Percentiles rank a stretch among this genome's conserved stretches.
Evolutionary conservation across 2,797 vertebrate species (phyloP).

Genomic region (Artibeus lituratus): DNA sequence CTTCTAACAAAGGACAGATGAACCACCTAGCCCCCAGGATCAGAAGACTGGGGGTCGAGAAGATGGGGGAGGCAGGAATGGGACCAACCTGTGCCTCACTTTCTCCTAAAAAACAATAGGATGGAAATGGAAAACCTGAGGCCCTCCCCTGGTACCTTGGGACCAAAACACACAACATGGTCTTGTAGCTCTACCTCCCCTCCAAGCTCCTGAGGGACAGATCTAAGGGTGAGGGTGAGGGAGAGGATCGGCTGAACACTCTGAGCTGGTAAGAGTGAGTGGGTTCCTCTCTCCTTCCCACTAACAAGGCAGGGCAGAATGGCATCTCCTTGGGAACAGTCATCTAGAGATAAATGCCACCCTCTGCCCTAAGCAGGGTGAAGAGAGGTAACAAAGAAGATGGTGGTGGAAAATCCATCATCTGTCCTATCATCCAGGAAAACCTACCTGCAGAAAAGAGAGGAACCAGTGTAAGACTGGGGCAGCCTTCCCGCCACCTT

Average conservation of each 20-base stretch:
- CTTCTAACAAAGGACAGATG: constrained; percentile 14
- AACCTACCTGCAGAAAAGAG: neutral
- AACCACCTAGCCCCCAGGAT: neutral
- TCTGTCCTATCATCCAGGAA: constrained; percentile 36
- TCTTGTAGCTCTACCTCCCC: neutral
- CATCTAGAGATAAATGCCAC: constrained; percentile 50
- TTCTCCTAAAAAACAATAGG: constrained; percentile 25
- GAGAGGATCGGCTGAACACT: constrained; percentile 19
- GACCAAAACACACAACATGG: neutral
- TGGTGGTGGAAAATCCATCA: neutral
- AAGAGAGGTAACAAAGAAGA: constrained; percentile 8
- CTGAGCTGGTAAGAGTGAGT: constrained; percentile 35
- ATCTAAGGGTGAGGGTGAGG: constrained; percentile 11
- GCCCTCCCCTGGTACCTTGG: neutral
- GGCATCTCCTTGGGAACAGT: constrained; percentile 47
- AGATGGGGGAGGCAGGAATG: neutral
- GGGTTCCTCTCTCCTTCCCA: constrained; percentile 55
- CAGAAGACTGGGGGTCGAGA: neutral
- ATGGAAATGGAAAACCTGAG: constrained; percentile 32
- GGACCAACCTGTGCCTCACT: neutral
- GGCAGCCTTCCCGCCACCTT: neutral
- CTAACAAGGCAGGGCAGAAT: constrained; percentile 29
- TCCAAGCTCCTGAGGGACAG: neutral
- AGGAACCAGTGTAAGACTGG: neutral
- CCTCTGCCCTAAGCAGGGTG: neutral